Percentiles rank a stretch among this genome's conserved stretches.
Evolutionary conservation across 2,113 vertebrate species (phyloP).

Genomic region (Takifugu flavidus): DNA sequence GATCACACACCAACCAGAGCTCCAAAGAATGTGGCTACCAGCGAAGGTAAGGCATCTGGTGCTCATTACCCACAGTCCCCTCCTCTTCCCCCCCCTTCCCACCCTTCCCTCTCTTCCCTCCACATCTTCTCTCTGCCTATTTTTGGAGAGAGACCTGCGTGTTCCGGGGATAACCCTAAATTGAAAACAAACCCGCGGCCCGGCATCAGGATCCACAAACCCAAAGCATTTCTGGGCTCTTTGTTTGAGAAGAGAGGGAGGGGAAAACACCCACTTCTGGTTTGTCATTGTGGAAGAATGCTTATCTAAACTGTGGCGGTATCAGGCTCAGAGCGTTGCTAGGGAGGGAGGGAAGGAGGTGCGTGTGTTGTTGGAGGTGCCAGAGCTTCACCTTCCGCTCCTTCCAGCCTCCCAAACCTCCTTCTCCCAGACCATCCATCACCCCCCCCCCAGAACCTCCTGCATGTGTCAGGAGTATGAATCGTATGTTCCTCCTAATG

Average conservation of each 20-base stretch:
- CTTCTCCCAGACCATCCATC: constrained; percentile 17
- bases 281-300: constrained; percentile 63
- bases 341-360: constrained; percentile 28
- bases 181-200: constrained; percentile 65
- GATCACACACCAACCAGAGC: constrained; percentile 96
- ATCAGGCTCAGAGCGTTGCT: constrained; percentile 51
- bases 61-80: constrained; percentile 73
- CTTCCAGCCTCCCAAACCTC: constrained; percentile 19
- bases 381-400: constrained; percentile 27
- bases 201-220: constrained; percentile 50
- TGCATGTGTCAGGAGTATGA: constrained; percentile 37
- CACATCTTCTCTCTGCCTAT: constrained; percentile 61
- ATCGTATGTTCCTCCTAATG: constrained; percentile 25
- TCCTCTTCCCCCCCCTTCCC: constrained; percentile 30
- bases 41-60: constrained; percentile 93
- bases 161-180: constrained; percentile 68
- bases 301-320: constrained; percentile 63
- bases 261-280: constrained; percentile 26
- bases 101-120: constrained; percentile 7
- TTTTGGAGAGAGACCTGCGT: constrained; percentile 69
- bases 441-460: background rate
- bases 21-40: constrained; percentile 95
- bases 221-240: constrained; percentile 47
- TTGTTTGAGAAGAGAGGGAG: constrained; percentile 33
- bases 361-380: constrained; percentile 5